Base-by-base conservation (phyloP, 1,140 invertebrate species). In the Vollenhovia emeryi region DNA sequence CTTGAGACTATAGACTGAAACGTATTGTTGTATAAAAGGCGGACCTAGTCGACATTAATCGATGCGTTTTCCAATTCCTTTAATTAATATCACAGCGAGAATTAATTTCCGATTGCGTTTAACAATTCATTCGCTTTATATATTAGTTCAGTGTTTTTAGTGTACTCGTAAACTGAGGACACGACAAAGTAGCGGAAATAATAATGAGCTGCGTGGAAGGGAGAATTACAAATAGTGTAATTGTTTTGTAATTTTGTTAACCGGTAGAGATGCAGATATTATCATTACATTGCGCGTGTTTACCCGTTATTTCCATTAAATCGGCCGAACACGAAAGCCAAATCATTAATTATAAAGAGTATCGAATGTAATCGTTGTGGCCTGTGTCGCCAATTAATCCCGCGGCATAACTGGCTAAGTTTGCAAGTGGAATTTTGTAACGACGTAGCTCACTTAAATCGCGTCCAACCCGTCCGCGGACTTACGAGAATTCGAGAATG, bases 1-100 rank as follows among this genome's bases (percentile, higher is more conserved):
- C 84, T 88, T 86, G 69, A 82, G 87, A 57, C 69, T 75, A 62
- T 83, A 36, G 48, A 85, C 48, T 62, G 50, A 48, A 52, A 50
- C 68, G 60, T 43, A 68, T 52, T 69, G 64, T 76, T 45, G 40
- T 33, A 30, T 43, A n/a, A 40, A 48, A 60, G 33, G 55, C 11
- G 55, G 40, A 36, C 18, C 5, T 8, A 15, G 15, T 43, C 7
- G 27, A 24, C 24, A 4, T 40, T 68, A 48, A 68, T 55, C 62
- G 36, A 30, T 45, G 43, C n/a, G n/a, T 59, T 9, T 21, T 30
- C n/a, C 36, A 33, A 57, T 82, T 55, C 30, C 27, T 71, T 82
- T 73, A 43, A 73, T 57, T 73, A 43, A 45, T 71, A 21, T 43
- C 18, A 15, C 27, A 43, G 2, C 15, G 11, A 15, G 33, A 43